Percentiles rank a stretch among this genome's conserved stretches.
These are phyloP conservation scores for Dermolepida albohirtum DNA, from an alignment of 2,888 invertebrate species.

Conservation along the genomic window DNA sequence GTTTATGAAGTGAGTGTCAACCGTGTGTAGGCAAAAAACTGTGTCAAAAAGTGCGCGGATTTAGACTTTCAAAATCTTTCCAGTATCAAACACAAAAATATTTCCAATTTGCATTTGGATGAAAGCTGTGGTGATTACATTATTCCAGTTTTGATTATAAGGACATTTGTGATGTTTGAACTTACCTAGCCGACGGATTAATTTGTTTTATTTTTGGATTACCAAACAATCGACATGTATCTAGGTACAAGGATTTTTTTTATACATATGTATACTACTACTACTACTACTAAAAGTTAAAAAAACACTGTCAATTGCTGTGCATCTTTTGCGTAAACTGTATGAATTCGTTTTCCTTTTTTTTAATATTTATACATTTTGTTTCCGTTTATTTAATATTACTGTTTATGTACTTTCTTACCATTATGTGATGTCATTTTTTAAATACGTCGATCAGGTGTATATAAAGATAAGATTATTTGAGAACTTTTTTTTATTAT, in stretches of 20 bases:
- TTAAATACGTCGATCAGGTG: neutral
- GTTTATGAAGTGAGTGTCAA: conserved; percentile 48
- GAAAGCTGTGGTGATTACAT: neutral
- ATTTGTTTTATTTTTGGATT: conserved; percentile 32
- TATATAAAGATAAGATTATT: conserved; percentile 6
- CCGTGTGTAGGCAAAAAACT: conserved; percentile 36
- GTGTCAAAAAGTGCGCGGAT: conserved; percentile 43
- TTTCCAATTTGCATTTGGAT: neutral
- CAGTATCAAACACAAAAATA: neutral
- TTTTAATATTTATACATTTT: conserved; percentile 22
- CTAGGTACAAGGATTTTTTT: conserved; percentile 35
- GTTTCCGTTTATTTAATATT: conserved; percentile 11
- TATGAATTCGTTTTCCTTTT: conserved; percentile 15
- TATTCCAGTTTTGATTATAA: neutral
- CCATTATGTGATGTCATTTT: neutral
- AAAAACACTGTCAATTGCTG: neutral
- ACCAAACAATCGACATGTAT: conserved; percentile 41
- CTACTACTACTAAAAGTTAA: neutral
- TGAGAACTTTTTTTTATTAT: too few relatives aligned
- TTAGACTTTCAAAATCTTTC: neutral
- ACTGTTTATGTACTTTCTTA: neutral
- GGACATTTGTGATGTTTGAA: conserved; percentile 17
- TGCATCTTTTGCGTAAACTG: conserved; percentile 28
- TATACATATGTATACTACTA: neutral
- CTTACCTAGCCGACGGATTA: conserved; percentile 25